Evolutionary conservation across 2,113 vertebrate genomes (phyloP).

Genomic region (Larimichthys crocea): DNA sequence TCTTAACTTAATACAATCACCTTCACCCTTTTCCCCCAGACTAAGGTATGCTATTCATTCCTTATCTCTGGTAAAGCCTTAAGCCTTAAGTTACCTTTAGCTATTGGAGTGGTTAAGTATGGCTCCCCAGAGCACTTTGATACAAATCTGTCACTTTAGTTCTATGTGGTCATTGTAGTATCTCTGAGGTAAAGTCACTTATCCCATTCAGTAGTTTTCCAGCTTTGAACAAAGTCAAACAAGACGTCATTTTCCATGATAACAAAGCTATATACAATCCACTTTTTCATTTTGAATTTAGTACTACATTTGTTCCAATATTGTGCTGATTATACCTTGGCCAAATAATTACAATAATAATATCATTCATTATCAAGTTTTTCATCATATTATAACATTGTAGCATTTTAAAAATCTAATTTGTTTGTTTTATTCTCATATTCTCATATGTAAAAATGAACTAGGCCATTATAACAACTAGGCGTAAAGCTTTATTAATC

Average conservation of each 20-base stretch:
- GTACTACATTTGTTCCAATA: background rate
- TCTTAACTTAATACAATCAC: constrained; percentile 46
- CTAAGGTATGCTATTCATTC: constrained; percentile 53
- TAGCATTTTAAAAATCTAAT: background rate
- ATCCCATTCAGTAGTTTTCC: background rate
- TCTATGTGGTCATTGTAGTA: background rate
- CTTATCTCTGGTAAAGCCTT: constrained; percentile 36
- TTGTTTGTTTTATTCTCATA: background rate
- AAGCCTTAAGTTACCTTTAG: constrained; percentile 13
- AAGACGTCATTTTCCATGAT: background rate
- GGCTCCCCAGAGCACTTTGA: constrained; percentile 27
- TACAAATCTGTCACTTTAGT: constrained; percentile 32
- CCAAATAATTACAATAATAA: background rate
- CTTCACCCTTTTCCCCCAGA: constrained; percentile 10
- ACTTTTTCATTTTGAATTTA: background rate
- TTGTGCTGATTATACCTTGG: background rate
- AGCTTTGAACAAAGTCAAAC: background rate
- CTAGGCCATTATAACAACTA: no score
- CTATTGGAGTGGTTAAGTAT: constrained; percentile 15
- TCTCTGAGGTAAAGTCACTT: constrained; percentile 8
- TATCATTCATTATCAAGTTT: background rate
- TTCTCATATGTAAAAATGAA: no score
- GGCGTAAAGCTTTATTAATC: background rate
- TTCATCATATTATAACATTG: background rate
- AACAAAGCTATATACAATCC: background rate